These are phyloP conservation scores for Gymnopithys bicolor DNA, from an alignment of 2,797 vertebrate species.

Conservation along the genomic window DNA sequence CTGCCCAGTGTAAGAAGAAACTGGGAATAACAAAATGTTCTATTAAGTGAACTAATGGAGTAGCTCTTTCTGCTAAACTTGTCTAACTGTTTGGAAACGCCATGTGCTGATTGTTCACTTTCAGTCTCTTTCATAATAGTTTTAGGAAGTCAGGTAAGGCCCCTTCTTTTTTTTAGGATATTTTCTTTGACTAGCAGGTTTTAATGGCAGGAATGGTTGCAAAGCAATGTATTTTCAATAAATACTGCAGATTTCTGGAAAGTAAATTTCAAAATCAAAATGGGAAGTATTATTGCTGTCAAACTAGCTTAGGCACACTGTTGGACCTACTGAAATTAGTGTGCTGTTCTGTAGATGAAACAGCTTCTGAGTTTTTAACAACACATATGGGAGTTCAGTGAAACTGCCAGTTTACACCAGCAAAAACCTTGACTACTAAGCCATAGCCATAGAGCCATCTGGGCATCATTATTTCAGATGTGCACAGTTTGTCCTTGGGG, in stretches of 20 bases:
- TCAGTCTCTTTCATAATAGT: slow-evolving; percentile 53
- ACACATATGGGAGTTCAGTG: background rate
- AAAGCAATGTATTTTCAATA: background rate
- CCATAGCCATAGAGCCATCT: slow-evolving; percentile 27
- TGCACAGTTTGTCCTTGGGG: slow-evolving; percentile 14
- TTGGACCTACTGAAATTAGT: background rate
- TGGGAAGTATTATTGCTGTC: background rate
- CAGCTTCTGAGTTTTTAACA: background rate
- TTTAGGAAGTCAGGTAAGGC: slow-evolving; percentile 37
- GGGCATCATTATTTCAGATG: slow-evolving; percentile 33
- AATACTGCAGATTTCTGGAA: background rate
- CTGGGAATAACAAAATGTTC: slow-evolving; percentile 51
- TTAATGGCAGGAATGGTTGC: background rate
- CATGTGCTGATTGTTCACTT: slow-evolving; percentile 58
- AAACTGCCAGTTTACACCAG: background rate
- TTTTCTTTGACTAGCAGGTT: background rate
- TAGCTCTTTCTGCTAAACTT: slow-evolving; percentile 54
- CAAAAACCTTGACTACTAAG: slow-evolving; percentile 11
- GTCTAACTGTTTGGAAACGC: slow-evolving; percentile 33
- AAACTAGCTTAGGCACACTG: background rate
- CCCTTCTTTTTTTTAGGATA: slow-evolving; percentile 23
- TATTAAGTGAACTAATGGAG: slow-evolving; percentile 70
- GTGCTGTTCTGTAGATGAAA: background rate
- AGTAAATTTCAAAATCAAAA: background rate
- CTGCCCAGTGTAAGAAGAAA: slow-evolving; percentile 20